Conservation (phyloP, 2,797 vertebrate species). For the Champsocephalus esox region DNA sequence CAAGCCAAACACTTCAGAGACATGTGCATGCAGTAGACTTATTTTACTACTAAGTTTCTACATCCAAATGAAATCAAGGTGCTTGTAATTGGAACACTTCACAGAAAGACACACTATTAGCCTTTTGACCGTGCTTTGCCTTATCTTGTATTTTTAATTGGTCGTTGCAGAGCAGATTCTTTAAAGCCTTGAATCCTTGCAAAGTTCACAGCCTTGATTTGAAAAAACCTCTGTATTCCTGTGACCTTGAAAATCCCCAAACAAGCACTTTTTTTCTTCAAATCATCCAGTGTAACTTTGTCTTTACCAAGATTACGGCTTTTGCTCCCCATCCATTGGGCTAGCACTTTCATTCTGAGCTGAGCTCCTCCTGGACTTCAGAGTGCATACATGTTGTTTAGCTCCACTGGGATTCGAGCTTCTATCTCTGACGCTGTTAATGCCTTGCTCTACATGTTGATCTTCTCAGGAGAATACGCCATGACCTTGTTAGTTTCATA, state of each 20-base stretch:
- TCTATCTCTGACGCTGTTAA: slow-evolving; percentile 58
- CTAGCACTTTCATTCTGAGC: slow-evolving; percentile 52
- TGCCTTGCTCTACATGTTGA: slow-evolving; percentile 43
- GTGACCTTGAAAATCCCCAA: slow-evolving; percentile 60
- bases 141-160: slow-evolving; percentile 63
- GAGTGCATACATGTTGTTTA: slow-evolving; percentile 68
- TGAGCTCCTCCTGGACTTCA: slow-evolving; percentile 51
- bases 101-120: slow-evolving; percentile 44
- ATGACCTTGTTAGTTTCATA: slow-evolving; percentile 34
- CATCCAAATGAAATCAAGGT: slow-evolving; percentile 41
- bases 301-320: slow-evolving; percentile 53
- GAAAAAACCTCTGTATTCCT: not conserved
- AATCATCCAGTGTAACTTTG: slow-evolving; percentile 36
- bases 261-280: slow-evolving; percentile 10
- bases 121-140: slow-evolving; percentile 46
- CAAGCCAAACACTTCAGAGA: too few relatives aligned
- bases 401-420: slow-evolving; percentile 49
- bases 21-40: not conserved
- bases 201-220: slow-evolving; percentile 33
- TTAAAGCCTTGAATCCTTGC: slow-evolving; percentile 14
- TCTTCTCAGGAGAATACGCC: slow-evolving; percentile 23
- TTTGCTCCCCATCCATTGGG: slow-evolving; percentile 54
- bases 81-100: slow-evolving; percentile 36
- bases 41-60: not conserved
- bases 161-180: slow-evolving; percentile 21